Percentiles rank a stretch among this genome's conserved stretches.
phyloP scores from a whole-genome alignment of 1,140 invertebrate species.

The Trichonephila clavipes region DNA sequence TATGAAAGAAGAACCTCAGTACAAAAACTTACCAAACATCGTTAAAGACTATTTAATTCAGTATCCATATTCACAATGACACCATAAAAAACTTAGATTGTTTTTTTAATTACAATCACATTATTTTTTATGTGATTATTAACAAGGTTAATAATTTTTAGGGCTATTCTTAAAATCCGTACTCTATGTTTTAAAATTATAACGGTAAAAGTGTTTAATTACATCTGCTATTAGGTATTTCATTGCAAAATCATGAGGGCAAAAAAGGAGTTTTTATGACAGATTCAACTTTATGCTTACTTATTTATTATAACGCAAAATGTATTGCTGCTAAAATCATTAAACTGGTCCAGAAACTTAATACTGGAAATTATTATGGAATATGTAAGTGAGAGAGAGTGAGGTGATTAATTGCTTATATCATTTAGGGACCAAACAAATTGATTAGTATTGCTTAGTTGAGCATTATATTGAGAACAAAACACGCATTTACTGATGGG shows the following conservation, averaged over 20 bases:
- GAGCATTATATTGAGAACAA: neutral
- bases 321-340: no score
- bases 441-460: neutral
- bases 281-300: no score
- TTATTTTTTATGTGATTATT: neutral
- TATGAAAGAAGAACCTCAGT: slow-evolving; percentile 6
- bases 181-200: neutral
- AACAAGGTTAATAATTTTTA: neutral
- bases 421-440: neutral
- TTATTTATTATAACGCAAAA: no score
- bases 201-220: neutral
- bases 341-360: no score
- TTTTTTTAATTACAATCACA: neutral
- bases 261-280: no score
- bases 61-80: slow-evolving; percentile 63
- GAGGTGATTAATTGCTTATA: neutral
- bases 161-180: neutral
- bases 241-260: no score
- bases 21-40: slow-evolving; percentile 28
- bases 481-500: neutral
- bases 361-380: no score
- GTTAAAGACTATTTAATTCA: slow-evolving; percentile 51
- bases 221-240: no score
- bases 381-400: no score
- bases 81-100: neutral